These are phyloP conservation scores for Athalia cordata DNA, from an alignment of 2,888 invertebrate genomes.

Conservation along the genomic window DNA sequence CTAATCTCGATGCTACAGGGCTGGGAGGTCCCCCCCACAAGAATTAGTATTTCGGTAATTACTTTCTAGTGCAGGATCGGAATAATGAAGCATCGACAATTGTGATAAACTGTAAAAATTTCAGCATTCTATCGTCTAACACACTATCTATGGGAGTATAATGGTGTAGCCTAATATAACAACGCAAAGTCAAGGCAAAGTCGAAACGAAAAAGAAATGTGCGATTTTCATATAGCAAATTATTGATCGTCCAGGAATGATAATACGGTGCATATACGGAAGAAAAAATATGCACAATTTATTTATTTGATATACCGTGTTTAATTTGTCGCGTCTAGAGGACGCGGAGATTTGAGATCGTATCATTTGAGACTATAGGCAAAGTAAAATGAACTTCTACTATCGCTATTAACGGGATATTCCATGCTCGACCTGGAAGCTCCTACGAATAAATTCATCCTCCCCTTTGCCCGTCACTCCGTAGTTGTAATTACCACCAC, in stretches of 20 bases:
- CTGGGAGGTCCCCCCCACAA: too few species aligned
- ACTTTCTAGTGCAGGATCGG: too few species aligned
- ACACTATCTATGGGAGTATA: too few species aligned
- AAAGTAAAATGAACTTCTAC: constrained; percentile 50
- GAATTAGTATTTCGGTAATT: too few species aligned
- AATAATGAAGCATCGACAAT: too few species aligned
- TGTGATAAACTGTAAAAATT: too few species aligned
- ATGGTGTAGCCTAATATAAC: background rate
- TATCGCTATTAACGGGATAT: constrained; percentile 41
- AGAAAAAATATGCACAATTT: constrained; percentile 18
- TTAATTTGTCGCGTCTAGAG: constrained; percentile 20
- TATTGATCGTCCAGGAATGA: background rate
- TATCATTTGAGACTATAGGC: constrained; percentile 23
- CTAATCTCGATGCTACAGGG: too few species aligned
- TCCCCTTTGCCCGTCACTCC: constrained; percentile 67
- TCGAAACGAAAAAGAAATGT: background rate
- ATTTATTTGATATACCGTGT: constrained; percentile 28
- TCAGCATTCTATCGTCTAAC: too few species aligned
- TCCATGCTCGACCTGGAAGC: constrained; percentile 68
- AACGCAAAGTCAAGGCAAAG: background rate
- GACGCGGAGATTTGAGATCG: constrained; percentile 17
- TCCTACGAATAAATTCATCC: constrained; percentile 72
- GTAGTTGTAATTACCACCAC: constrained; percentile 65
- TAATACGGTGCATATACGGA: background rate
- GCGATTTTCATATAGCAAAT: background rate